Evolutionary conservation across 1,140 invertebrate species (phyloP).

Genomic region (Coptotermes formosanus): DNA sequence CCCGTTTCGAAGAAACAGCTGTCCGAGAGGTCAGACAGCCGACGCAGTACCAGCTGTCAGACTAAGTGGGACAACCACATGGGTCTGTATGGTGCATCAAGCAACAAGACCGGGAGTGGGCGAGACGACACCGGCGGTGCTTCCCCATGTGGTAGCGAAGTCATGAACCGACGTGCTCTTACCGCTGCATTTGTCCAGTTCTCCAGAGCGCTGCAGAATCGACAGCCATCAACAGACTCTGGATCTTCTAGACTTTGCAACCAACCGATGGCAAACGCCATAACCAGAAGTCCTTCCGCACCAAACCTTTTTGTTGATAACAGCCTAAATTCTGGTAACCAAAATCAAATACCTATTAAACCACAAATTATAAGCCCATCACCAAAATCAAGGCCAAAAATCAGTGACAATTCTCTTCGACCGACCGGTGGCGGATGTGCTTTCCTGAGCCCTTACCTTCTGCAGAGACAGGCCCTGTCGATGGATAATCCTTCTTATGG

Average conservation of each 20-base stretch:
- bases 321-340: not conserved
- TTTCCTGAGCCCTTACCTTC: constrained; percentile 54
- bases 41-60: constrained; percentile 44
- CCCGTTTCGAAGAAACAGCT: not conserved
- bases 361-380: not conserved
- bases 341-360: not conserved
- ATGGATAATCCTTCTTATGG: constrained; percentile 55
- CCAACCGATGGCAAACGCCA: not conserved
- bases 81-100: constrained; percentile 56
- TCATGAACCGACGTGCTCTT: constrained; percentile 53
- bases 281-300: constrained; percentile 54
- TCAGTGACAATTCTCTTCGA: constrained; percentile 20
- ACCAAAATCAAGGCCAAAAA: not conserved
- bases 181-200: constrained; percentile 70
- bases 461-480: constrained; percentile 65
- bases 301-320: constrained; percentile 46
- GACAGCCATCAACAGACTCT: constrained; percentile 24
- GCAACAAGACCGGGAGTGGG: not conserved
- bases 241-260: not conserved
- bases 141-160: constrained; percentile 20
- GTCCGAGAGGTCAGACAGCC: constrained; percentile 26
- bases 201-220: constrained; percentile 58
- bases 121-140: not conserved
- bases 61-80: constrained; percentile 60
- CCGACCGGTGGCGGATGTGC: constrained; percentile 47